phyloP scores from a whole-genome alignment of 1,140 invertebrate species.

The Pogonognathellus flavescens region DNA sequence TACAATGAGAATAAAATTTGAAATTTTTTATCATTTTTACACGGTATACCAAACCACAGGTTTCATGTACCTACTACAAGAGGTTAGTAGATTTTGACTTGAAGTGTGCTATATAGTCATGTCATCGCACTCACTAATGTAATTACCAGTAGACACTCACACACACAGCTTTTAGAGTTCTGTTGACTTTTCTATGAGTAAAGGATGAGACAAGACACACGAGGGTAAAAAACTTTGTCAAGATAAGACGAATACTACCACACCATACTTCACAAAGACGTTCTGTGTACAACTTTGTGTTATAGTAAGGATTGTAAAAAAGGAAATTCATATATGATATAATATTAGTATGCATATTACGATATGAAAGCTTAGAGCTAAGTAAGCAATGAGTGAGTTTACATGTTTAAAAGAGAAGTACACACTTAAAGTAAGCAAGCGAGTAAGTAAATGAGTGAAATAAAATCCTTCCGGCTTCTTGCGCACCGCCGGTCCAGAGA shows the following conservation, averaged over 20 bases:
- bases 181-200: neutral
- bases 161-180: neutral
- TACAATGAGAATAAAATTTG: neutral
- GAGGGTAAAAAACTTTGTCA: slow-evolving; percentile 43
- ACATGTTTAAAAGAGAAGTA: neutral
- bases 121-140: slow-evolving; percentile 45
- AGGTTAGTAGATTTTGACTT: neutral
- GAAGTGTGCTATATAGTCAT: slow-evolving; percentile 32
- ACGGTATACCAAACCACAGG: neutral
- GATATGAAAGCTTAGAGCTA: neutral
- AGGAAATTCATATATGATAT: neutral
- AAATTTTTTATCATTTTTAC: neutral
- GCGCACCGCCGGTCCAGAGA: slow-evolving; percentile 22
- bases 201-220: slow-evolving; percentile 27
- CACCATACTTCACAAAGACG: neutral
- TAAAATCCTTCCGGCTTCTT: slow-evolving; percentile 51
- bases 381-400: neutral
- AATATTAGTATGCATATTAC: neutral
- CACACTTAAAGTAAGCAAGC: neutral
- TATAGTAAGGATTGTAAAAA: neutral
- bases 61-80: neutral
- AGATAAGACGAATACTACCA: neutral
- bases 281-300: neutral
- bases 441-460: slow-evolving; percentile 51
- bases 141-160: slow-evolving; percentile 18